Base-by-base conservation (phyloP, 2,797 vertebrate species). In the Austrolebias charrua region DNA sequence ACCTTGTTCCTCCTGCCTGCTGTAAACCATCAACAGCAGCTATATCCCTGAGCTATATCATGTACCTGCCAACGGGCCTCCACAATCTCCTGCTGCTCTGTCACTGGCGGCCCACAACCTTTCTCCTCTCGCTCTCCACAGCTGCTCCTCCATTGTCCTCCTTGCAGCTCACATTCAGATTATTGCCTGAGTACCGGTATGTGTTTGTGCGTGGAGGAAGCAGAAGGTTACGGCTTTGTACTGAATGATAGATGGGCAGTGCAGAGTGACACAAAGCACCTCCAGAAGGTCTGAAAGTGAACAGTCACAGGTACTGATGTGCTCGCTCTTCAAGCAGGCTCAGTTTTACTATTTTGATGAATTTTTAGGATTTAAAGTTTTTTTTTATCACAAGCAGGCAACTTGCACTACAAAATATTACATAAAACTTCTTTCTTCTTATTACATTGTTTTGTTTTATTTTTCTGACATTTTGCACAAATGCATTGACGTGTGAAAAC, bases 291-390 rank as follows among this genome's bases (percentile, higher is more conserved):
- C 70, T 72, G 75, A 59, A 78, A 59, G 56, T 20, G 3, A 50
- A 69, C 73, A 54, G 62, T 79, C 83, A 76, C 73, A 82, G 67
- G 71, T 79, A 78, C 67, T 69, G 78, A 76, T 76, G 68, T 63
- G 61, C 35, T 47, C 59, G 49, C 60, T 78, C 75, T 73, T 14
- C 2, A 65, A 57, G 55, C 62, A 10, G 19, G 60, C 52, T 60
- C 63, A 50, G 13, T 15, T 63, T 11, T 55, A 40, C 11, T 40
- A 12, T 38, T 3, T 40, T 3, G 38, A 40, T 40, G 12, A 12
- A 40, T 40, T 40, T 40, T 40, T 12, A 11, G 38, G 38, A 40
- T 1, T 2, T 4, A 40, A 40, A 40, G 12, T 55, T 46, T 67
- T 55, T 13, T 49, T 44, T 46, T 48, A 1, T 49, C 24, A 10